phyloP scores from a whole-genome alignment of 1,140 invertebrate genomes.

The Campodea augens region DNA sequence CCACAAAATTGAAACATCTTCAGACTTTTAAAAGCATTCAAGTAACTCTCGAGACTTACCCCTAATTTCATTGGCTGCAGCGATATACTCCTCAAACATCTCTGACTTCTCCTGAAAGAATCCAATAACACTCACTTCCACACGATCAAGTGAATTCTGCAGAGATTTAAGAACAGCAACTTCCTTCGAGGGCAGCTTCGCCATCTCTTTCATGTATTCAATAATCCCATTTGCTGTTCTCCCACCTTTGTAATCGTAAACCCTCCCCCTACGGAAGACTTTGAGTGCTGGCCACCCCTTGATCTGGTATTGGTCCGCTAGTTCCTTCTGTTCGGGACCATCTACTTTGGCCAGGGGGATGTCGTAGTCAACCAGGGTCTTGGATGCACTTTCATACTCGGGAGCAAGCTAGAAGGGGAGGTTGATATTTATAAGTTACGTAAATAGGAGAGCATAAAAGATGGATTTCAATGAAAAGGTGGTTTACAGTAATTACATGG shows the following conservation, averaged over 20 bases:
- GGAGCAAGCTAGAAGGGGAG: slow-evolving; percentile 26
- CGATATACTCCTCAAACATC: slow-evolving; percentile 28
- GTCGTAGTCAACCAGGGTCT: slow-evolving; percentile 20
- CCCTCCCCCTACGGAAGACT: slow-evolving; percentile 28
- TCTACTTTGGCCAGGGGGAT: slow-evolving; percentile 32
- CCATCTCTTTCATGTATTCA: slow-evolving; percentile 32
- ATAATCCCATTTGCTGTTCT: slow-evolving; percentile 26
- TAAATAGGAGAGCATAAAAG: too few species aligned
- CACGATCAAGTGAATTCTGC: slow-evolving; percentile 25
- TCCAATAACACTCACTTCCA: slow-evolving; percentile 32
- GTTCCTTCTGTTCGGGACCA: slow-evolving; percentile 23
- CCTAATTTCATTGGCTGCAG: slow-evolving; percentile 30
- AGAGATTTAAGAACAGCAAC: slow-evolving; percentile 22
- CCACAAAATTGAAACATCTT: too few species aligned
- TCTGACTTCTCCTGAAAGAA: slow-evolving; percentile 30
- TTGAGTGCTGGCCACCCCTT: slow-evolving; percentile 28
- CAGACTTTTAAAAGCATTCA: not conserved
- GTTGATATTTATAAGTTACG: too few species aligned
- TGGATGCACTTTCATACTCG: slow-evolving; percentile 30
- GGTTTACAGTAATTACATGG: too few species aligned
- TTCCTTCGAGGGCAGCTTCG: slow-evolving; percentile 28
- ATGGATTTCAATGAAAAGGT: too few species aligned
- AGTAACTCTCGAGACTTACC: slow-evolving; percentile 13
- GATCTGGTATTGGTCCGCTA: slow-evolving; percentile 25
- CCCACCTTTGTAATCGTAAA: slow-evolving; percentile 29